These are phyloP conservation scores for Bombus balteatus DNA, from an alignment of 1,140 invertebrate genomes.

Conservation along the genomic window DNA sequence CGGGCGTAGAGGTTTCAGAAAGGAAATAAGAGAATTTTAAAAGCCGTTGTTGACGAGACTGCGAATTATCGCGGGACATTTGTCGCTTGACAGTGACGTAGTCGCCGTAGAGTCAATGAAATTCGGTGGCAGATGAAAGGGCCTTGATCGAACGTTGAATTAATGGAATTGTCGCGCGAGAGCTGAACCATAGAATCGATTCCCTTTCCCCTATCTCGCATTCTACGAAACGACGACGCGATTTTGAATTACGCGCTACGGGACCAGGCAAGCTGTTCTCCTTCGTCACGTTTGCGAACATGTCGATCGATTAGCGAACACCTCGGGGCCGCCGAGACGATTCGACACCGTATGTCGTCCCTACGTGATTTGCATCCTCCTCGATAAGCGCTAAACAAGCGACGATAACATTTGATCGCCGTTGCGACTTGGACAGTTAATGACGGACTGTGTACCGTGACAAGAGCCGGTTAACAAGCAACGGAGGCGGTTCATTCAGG, in stretches of 20 bases:
- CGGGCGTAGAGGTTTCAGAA: no score
- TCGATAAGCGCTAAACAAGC: slow-evolving; percentile 27
- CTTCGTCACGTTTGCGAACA: slow-evolving; percentile 19
- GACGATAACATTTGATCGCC: slow-evolving; percentile 20
- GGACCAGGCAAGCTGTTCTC: background rate
- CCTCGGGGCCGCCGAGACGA: background rate
- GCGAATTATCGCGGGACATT: background rate
- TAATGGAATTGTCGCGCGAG: slow-evolving; percentile 40
- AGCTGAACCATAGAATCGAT: slow-evolving; percentile 11
- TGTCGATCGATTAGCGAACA: slow-evolving; percentile 34
- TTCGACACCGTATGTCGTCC: background rate
- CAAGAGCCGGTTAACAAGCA: slow-evolving; percentile 34
- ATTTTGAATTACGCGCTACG: background rate
- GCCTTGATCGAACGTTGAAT: slow-evolving; percentile 20
- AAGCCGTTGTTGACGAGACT: background rate
- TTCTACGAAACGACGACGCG: slow-evolving; percentile 3
- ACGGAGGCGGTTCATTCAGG: background rate
- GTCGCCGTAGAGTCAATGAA: slow-evolving; percentile 29
- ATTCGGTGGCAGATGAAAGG: slow-evolving; percentile 28
- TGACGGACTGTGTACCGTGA: slow-evolving; percentile 4
- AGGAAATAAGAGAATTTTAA: background rate
- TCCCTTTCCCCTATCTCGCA: background rate
- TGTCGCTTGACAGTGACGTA: background rate
- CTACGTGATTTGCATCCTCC: slow-evolving; percentile 32
- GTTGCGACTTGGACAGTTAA: slow-evolving; percentile 23